Evolutionary conservation across 2,797 vertebrate species (phyloP).

Genomic region (Stomatorhinus walkeri): DNA sequence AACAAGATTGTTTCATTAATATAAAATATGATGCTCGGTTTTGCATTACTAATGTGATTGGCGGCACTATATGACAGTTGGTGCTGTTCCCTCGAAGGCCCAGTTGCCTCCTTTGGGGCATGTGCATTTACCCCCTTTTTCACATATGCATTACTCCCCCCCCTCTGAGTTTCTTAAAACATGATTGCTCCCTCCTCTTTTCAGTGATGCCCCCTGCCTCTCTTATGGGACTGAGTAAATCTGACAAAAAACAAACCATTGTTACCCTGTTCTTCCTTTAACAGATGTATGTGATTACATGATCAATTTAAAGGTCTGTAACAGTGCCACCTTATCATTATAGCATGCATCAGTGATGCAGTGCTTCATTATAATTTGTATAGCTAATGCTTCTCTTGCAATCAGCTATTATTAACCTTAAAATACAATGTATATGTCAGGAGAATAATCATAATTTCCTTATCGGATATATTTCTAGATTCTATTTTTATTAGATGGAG

Average conservation of each 20-base stretch:
- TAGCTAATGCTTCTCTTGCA: not conserved
- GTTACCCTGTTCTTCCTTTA: not conserved
- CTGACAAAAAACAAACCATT: not conserved
- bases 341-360: not conserved
- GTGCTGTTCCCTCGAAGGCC: not conserved
- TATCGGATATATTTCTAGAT: not conserved
- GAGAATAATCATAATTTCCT: not conserved
- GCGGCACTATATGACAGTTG: not conserved
- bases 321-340: not conserved
- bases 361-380: not conserved
- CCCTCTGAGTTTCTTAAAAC: not conserved
- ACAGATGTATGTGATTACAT: not conserved
- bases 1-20: not conserved
- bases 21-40: not conserved
- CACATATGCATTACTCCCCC: not conserved
- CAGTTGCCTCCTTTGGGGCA: not conserved
- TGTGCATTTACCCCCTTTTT: not conserved
- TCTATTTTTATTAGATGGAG: not conserved
- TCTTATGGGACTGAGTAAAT: not conserved
- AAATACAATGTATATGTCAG: not conserved
- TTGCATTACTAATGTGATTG: not conserved
- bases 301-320: not conserved
- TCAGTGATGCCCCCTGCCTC: not conserved
- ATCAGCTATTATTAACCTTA: not conserved
- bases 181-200: not conserved